These are phyloP conservation scores for Agrochola macilenta DNA, from an alignment of 2,888 invertebrate species.

Conservation along the genomic window DNA sequence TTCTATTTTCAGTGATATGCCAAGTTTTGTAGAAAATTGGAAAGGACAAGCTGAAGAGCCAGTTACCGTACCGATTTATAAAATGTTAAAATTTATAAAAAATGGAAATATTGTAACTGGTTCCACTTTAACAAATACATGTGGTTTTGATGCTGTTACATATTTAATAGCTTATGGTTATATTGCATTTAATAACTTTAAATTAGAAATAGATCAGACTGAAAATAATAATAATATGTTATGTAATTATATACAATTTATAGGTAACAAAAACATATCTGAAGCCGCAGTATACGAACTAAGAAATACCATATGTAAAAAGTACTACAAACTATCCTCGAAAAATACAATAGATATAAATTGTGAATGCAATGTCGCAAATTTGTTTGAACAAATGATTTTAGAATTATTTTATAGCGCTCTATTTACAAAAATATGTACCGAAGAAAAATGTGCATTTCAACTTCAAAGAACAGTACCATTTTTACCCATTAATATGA, in stretches of 20 bases:
- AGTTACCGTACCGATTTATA: conserved; percentile 39
- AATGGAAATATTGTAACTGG: conserved; percentile 42
- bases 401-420: conserved; percentile 41
- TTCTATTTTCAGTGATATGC: conserved; percentile 43
- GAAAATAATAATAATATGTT: conserved; percentile 38
- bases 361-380: conserved; percentile 40
- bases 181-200: conserved; percentile 42
- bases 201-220: conserved; percentile 38
- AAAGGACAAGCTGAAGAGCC: conserved; percentile 45
- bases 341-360: conserved; percentile 42
- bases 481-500: conserved; percentile 40
- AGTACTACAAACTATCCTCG: conserved; percentile 40
- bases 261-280: conserved; percentile 38
- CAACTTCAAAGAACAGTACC: conserved; percentile 40
- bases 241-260: conserved; percentile 39
- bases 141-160: conserved; percentile 40
- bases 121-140: conserved; percentile 44
- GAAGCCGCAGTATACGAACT: conserved; percentile 37
- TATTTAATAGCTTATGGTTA: conserved; percentile 45
- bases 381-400: conserved; percentile 41
- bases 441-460: conserved; percentile 45
- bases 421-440: conserved; percentile 43
- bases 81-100: conserved; percentile 41
- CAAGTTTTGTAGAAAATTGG: conserved; percentile 44
- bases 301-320: conserved; percentile 45